A percentile compares a stretch with the other conserved stretches of the same genome.
These are phyloP conservation scores for Corbicula japonica DNA, from an alignment of 2,888 invertebrate genomes.

Conservation along the genomic window DNA sequence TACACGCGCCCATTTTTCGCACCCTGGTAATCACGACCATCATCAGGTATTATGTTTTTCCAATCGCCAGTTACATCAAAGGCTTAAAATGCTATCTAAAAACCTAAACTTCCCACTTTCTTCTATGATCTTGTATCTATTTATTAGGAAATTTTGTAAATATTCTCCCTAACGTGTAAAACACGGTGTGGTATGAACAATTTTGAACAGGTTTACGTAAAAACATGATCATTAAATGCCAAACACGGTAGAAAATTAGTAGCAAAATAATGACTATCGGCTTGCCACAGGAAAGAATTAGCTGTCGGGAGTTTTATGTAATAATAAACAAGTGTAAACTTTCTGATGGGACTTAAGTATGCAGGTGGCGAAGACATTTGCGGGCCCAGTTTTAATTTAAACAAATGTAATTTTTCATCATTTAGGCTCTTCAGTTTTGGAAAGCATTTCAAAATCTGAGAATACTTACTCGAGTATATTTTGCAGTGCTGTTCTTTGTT, in stretches of 20 bases:
- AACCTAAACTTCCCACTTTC: conserved; percentile 52
- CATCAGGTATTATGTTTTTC: conserved; percentile 63
- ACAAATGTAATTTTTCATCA: too few species aligned
- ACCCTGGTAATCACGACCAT: conserved; percentile 39
- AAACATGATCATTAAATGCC: conserved; percentile 62
- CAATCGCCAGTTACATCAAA: conserved; percentile 55
- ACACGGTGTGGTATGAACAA: conserved; percentile 44
- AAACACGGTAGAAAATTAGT: conserved; percentile 57
- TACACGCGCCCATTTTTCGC: conserved; percentile 55
- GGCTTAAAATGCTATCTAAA: conserved; percentile 60
- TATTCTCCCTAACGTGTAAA: conserved; percentile 59
- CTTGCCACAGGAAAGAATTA: conserved; percentile 41
- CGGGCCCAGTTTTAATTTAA: not conserved
- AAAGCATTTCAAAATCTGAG: not conserved
- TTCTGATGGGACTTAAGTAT: conserved; percentile 41
- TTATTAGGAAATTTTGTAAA: conserved; percentile 61
- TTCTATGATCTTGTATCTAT: conserved; percentile 57
- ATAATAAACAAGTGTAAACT: conserved; percentile 54
- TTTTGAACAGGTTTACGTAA: conserved; percentile 46
- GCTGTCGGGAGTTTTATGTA: conserved; percentile 32
- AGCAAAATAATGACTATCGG: conserved; percentile 40
- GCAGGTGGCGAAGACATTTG: conserved; percentile 43
- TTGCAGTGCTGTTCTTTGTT: too few species aligned
- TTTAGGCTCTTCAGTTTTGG: too few species aligned
- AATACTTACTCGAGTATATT: too few species aligned